Conservation (phyloP, 2,113 vertebrate species). For the Salvator merianae region DNA sequence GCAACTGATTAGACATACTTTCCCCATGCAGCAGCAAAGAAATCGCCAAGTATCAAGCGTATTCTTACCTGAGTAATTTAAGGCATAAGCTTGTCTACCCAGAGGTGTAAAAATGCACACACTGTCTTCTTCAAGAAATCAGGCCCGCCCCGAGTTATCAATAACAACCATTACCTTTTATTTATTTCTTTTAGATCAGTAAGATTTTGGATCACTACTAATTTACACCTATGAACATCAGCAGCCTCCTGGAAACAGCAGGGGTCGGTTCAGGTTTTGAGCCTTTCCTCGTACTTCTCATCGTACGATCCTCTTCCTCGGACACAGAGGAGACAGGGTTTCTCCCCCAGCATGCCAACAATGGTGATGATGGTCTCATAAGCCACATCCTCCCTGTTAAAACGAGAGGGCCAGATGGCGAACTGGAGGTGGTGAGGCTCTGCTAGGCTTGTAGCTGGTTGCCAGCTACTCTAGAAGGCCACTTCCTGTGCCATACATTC, state of each 20-base stretch:
- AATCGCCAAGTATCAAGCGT: neutral
- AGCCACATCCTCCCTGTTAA: constrained; percentile 70
- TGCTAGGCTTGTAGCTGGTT: neutral
- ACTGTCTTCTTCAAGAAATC: neutral
- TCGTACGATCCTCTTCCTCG: constrained; percentile 79
- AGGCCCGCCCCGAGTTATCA: neutral
- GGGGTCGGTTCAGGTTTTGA: neutral
- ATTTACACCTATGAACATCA: neutral
- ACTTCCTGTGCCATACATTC: too few relatives aligned
- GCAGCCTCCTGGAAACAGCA: too few relatives aligned
- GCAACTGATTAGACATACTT: too few relatives aligned
- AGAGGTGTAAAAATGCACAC: too few relatives aligned
- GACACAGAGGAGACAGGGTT: constrained; percentile 72
- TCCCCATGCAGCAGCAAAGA: neutral
- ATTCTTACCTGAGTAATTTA: too few relatives aligned
- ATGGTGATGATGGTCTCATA: constrained; percentile 74
- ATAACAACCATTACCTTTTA: neutral
- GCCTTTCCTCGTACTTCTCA: constrained; percentile 55
- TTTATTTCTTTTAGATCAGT: neutral
- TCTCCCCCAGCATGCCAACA: constrained; percentile 81
- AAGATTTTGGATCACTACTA: neutral
- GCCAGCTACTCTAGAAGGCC: neutral
- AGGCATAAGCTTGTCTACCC: neutral
- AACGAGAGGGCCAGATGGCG: constrained; percentile 8
- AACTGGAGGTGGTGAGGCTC: neutral